Percentiles rank a stretch among this genome's conserved stretches.
These are phyloP conservation scores for Drosophila sturtevanti DNA, from an alignment of 1,140 invertebrate species.

Conservation along the genomic window DNA sequence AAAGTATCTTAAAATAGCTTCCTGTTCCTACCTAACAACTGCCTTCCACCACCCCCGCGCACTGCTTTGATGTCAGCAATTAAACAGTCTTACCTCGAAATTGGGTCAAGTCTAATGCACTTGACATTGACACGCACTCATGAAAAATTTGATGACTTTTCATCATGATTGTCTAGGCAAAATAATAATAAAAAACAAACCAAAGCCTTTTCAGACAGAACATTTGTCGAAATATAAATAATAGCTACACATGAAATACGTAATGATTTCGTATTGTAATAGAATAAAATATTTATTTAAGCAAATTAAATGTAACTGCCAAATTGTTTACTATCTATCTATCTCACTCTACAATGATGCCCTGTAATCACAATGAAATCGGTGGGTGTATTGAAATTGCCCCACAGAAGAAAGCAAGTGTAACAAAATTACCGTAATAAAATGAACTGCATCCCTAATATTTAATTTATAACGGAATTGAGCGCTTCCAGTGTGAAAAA, in stretches of 20 bases:
- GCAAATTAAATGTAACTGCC: slow-evolving; percentile 47
- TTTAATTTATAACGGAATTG: no score
- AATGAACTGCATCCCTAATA: no score
- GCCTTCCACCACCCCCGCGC: no score
- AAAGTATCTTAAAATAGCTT: slow-evolving; percentile 41
- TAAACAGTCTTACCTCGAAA: slow-evolving; percentile 34
- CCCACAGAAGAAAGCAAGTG: not conserved
- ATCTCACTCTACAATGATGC: not conserved
- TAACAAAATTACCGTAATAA: no score
- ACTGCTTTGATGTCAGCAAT: slow-evolving; percentile 2
- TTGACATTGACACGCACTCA: slow-evolving; percentile 53
- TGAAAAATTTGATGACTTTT: not conserved
- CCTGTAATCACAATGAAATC: not conserved
- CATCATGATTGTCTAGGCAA: slow-evolving; percentile 5
- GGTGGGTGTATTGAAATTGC: not conserved
- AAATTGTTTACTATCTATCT: slow-evolving; percentile 1
- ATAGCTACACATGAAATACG: slow-evolving; percentile 17
- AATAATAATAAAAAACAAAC: slow-evolving; percentile 1
- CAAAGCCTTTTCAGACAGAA: slow-evolving; percentile 28
- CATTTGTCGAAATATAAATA: slow-evolving; percentile 29
- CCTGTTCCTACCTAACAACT: slow-evolving; percentile 14
- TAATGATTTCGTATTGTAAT: slow-evolving; percentile 36
- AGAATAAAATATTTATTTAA: slow-evolving; percentile 34
- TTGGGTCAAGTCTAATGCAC: slow-evolving; percentile 62
- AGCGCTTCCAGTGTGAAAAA: no score